These are phyloP conservation scores for Hirtodrosophila alboralis DNA, from an alignment of 2,888 invertebrate genomes.

Conservation along the genomic window DNA sequence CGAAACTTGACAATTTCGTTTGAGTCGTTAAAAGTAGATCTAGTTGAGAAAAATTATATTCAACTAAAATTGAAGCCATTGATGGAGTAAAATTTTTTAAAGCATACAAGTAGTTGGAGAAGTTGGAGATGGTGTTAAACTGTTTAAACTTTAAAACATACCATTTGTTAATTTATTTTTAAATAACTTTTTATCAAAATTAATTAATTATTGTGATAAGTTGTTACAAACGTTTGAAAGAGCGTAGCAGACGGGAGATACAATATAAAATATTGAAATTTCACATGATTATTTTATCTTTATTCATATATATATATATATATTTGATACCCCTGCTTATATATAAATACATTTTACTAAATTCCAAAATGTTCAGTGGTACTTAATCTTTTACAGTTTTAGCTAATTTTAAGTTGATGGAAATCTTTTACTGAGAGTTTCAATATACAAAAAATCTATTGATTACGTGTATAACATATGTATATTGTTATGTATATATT, in stretches of 20 bases:
- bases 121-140: too few relatives aligned
- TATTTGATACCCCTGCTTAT: too few relatives aligned
- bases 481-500: not conserved
- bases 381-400: not conserved
- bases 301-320: too few relatives aligned
- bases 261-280: too few relatives aligned
- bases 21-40: not conserved
- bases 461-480: not conserved
- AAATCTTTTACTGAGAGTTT: conserved; percentile 3
- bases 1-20: conserved; percentile 10
- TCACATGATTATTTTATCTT: too few relatives aligned
- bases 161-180: too few relatives aligned
- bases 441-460: conserved; percentile 24
- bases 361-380: too few relatives aligned
- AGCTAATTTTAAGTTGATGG: conserved; percentile 6
- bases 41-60: not conserved
- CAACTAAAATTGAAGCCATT: conserved; percentile 3
- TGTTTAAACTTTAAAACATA: too few relatives aligned
- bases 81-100: not conserved
- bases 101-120: too few relatives aligned
- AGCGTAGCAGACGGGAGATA: too few relatives aligned
- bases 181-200: too few relatives aligned
- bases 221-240: not conserved
- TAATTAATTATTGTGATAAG: conserved; percentile 3
- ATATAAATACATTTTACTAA: too few relatives aligned